Evolutionary conservation across 2,888 invertebrate genomes (phyloP), one percentile per base, ranked within the genome.

Genomic region (Cheilosia urbana): DNA sequence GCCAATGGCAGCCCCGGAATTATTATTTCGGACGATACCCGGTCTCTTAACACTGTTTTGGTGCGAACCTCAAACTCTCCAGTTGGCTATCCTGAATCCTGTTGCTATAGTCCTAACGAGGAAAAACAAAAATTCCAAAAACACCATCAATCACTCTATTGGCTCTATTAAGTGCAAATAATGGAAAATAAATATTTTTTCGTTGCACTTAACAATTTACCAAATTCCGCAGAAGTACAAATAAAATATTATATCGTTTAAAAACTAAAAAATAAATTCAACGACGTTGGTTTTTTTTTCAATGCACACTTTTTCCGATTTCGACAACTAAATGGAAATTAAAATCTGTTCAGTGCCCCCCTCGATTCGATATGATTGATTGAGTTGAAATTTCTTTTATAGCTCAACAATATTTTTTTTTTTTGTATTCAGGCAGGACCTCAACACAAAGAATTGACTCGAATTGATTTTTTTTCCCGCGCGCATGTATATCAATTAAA

Each of bases 311-410:
- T n/a, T n/a, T n/a, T n/a, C 5, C 4, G 21, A 24, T 45, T 62
- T 62, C 1, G 17, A 17, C 45, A 17, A n/a, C n/a, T 11, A 63
- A 73, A 73, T 63, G 53, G 21, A 75, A 65, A 75, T 75, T 65
- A 65, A 75, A 75, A 75, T 24, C 45, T 17, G 15, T 63, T 6
- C 62, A 42, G 21, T 3, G 0, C 19, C 9, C 49, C 17, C 17
- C 17, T 11, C 30, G 17, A 17, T 40, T 53, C 19, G 24, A 57
- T 69, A 51, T 27, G 57, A 42, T 21, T 47, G 57, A 58, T 45
- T 57, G 69, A 42, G 72, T 45, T 53, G 53, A 45, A 62, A 45
- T 34, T 42, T 73, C n/a, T 55, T 63, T 73, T 63, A 42, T 68
- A 34, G 11, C 11, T 24, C 2, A 58, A 15, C 19, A 49, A 19